Evolutionary conservation across 1,140 invertebrate species (phyloP).

Genomic region (Archegozetes longisetosus): DNA sequence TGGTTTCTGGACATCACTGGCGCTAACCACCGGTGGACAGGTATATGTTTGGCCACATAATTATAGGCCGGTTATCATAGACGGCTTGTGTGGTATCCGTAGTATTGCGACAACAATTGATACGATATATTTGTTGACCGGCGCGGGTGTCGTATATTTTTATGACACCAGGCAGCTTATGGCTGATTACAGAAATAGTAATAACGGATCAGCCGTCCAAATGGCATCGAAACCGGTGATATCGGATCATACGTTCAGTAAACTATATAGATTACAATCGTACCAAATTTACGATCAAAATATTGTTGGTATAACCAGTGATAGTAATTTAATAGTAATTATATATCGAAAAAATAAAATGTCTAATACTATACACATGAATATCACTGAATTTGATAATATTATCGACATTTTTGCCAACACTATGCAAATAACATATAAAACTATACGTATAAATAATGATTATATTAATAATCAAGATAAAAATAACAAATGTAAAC

Average conservation of each 20-base stretch:
- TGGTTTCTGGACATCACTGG: neutral
- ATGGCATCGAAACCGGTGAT: neutral
- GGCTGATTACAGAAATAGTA: neutral
- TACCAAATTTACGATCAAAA: neutral
- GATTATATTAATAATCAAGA: neutral
- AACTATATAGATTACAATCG: neutral
- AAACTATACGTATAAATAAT: neutral
- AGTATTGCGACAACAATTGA: neutral
- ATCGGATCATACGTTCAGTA: neutral
- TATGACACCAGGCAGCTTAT: neutral
- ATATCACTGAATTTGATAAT: neutral
- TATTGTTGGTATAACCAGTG: neutral
- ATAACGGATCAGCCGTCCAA: no score
- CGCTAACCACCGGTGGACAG: neutral
- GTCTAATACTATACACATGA: no score
- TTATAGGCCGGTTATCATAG: neutral
- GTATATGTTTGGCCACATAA: neutral
- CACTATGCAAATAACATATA: neutral
- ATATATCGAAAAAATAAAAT: neutral
- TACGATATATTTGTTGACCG: neutral
- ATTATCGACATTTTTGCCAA: neutral
- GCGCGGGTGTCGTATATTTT: neutral
- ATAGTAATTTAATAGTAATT: neutral
- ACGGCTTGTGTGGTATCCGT: neutral
- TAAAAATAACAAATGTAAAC: neutral